phyloP scores from a whole-genome alignment of 2,113 vertebrate species.

The Peromyscus californicus region DNA sequence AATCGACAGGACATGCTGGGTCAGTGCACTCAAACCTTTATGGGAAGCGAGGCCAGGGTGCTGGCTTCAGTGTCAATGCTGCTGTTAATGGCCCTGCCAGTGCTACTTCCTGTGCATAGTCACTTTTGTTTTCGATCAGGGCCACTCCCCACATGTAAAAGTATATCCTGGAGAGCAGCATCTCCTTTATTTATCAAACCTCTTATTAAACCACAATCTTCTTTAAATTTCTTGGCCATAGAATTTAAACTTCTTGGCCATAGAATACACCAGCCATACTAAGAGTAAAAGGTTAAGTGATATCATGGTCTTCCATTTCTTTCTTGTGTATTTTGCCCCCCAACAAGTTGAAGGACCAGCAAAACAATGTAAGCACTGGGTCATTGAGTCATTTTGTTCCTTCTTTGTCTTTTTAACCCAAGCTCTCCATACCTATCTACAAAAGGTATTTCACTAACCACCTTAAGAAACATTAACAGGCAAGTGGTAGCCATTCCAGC shows the following conservation, averaged over 20 bases:
- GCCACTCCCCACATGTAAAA: not conserved
- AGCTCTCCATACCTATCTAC: not conserved
- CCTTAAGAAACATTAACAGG: not conserved
- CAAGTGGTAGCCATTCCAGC: not conserved
- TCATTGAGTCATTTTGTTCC: not conserved
- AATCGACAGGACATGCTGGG: not conserved
- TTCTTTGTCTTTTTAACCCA: not conserved
- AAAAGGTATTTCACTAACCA: not conserved
- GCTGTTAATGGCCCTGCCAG: not conserved
- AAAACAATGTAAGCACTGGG: not conserved
- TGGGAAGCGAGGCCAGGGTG: not conserved
- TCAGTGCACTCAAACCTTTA: not conserved
- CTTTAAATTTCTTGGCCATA: not conserved
- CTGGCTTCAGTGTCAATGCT: not conserved
- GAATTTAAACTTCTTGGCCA: not conserved
- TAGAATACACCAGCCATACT: not conserved
- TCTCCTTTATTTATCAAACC: constrained; percentile 46
- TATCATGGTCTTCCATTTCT: not conserved
- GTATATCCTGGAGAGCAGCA: not conserved
- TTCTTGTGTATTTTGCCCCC: not conserved
- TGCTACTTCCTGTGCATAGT: not conserved
- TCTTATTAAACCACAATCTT: not conserved
- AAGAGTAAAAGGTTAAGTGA: not conserved
- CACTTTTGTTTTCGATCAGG: not conserved
- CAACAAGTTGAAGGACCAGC: not conserved